phyloP scores from a whole-genome alignment of 1,140 invertebrate genomes.

The Ceratina australensis region DNA sequence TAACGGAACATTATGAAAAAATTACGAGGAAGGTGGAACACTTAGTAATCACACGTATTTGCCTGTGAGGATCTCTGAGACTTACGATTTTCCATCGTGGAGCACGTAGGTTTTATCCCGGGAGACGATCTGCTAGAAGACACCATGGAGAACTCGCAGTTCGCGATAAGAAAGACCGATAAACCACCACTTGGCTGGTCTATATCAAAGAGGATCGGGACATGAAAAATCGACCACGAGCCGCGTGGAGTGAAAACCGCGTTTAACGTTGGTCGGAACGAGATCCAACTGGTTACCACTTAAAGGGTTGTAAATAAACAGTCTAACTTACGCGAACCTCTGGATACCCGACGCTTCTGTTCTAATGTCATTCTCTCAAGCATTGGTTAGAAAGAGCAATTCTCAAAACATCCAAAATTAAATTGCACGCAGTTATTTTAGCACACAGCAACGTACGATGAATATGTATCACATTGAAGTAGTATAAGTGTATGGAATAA shows the following conservation, averaged over 20 bases:
- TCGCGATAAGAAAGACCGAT: constrained; percentile 14
- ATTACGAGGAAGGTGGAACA: no score
- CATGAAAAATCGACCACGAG: constrained; percentile 32
- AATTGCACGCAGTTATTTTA: no score
- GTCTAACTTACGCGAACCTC: constrained; percentile 1
- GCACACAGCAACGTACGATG: no score
- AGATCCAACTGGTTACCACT: constrained; percentile 59
- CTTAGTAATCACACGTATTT: no score
- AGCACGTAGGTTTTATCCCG: no score
- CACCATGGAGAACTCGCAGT: background rate
- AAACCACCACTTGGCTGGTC: background rate
- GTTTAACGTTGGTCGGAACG: constrained; percentile 21
- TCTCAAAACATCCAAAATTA: no score
- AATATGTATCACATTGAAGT: no score
- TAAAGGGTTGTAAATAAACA: constrained; percentile 46
- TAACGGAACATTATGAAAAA: no score
- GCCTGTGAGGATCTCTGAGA: no score
- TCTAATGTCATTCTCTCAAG: background rate
- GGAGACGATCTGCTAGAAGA: no score
- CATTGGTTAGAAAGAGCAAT: no score
- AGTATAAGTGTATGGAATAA: no score
- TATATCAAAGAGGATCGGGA: background rate
- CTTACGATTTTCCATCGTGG: background rate
- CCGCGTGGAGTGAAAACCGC: constrained; percentile 21
- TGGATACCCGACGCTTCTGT: background rate